Evolutionary conservation across 2,797 vertebrate genomes (phyloP).

Genomic region (Adrianichthys oophorus): DNA sequence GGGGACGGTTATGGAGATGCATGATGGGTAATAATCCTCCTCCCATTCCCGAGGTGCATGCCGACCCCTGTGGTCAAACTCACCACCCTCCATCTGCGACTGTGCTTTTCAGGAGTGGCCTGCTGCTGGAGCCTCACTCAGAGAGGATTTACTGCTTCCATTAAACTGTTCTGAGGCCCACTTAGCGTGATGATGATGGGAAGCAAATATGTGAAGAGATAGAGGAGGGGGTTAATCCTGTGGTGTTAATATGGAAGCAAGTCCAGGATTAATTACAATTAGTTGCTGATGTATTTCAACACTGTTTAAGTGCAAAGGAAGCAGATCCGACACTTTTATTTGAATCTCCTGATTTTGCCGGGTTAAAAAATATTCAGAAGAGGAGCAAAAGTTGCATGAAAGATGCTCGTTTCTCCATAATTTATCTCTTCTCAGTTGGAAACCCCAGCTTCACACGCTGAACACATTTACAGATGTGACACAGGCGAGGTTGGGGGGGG

Average conservation of each 20-base stretch:
- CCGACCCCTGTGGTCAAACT: slow-evolving; percentile 31
- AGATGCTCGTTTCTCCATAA: neutral
- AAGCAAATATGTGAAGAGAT: slow-evolving; percentile 20
- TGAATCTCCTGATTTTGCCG: neutral
- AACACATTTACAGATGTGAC: slow-evolving; percentile 5
- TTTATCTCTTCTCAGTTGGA: neutral
- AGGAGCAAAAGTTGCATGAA: neutral
- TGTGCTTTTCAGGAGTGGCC: slow-evolving; percentile 49
- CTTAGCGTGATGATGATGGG: neutral
- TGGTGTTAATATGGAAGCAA: slow-evolving; percentile 14
- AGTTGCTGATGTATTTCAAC: too few relatives aligned
- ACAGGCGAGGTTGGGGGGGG: neutral
- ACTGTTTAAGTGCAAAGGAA: neutral
- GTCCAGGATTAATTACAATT: neutral
- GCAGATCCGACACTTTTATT: neutral
- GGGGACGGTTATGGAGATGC: slow-evolving; percentile 39
- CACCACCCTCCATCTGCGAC: slow-evolving; percentile 45
- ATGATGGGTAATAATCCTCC: slow-evolving; percentile 57
- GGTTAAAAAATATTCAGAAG: neutral
- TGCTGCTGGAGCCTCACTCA: slow-evolving; percentile 1
- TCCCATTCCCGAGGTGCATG: neutral
- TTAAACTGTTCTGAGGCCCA: slow-evolving; percentile 21
- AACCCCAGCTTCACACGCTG: slow-evolving; percentile 5
- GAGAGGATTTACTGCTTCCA: slow-evolving; percentile 39
- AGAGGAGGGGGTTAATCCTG: slow-evolving; percentile 44